A percentile compares a stretch with the other conserved stretches of the same genome.
phyloP scores from a whole-genome alignment of 2,113 vertebrate genomes.

The Psilopogon haemacephalus region DNA sequence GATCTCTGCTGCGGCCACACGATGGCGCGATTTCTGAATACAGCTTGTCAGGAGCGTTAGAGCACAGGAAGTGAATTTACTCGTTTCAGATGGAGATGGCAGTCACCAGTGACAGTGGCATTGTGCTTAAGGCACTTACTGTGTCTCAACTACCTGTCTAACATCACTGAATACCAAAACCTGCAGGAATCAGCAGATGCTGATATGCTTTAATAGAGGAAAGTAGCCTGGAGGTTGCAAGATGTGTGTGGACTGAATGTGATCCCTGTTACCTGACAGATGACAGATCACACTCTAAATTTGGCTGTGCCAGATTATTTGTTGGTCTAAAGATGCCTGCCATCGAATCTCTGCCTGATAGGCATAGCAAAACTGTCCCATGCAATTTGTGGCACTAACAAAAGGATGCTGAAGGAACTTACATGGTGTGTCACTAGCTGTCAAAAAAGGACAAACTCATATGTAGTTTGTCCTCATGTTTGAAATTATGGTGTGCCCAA shows the following conservation, averaged over 20 bases:
- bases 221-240: neutral
- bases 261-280: neutral
- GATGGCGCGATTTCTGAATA: constrained; percentile 1
- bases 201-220: neutral
- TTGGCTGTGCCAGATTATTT: neutral
- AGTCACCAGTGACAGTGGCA: neutral
- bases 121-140: neutral
- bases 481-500: neutral
- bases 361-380: neutral
- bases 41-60: fast-evolving
- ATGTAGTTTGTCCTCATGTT: neutral
- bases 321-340: neutral
- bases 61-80: neutral
- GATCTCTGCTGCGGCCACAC: neutral
- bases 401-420: neutral
- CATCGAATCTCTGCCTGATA: neutral
- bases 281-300: neutral
- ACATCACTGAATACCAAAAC: neutral
- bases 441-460: fast-evolving
- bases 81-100: neutral
- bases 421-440: fast-evolving
- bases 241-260: neutral
- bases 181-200: neutral
- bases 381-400: neutral
- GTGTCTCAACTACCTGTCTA: neutral